Conservation (phyloP, 2,888 invertebrate genomes). For the Plagiodera versicolora region DNA sequence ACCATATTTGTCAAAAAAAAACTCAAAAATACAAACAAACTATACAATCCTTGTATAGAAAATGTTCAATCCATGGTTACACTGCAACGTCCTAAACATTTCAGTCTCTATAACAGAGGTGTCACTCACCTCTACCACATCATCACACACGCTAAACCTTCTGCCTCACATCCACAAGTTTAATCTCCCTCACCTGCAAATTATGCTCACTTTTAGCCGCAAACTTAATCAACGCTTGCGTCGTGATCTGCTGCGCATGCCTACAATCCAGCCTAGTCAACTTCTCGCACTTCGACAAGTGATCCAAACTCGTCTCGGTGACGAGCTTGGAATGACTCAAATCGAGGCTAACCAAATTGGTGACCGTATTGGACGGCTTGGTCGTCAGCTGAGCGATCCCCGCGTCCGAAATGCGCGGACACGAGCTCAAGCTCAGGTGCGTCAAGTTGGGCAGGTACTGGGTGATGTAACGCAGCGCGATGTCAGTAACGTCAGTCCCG, state of each 20-base stretch:
- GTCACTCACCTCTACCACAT: no score
- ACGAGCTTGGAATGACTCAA: conserved; percentile 80
- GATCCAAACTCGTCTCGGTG: conserved; percentile 81
- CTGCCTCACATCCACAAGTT: conserved; percentile 64
- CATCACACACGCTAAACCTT: conserved; percentile 14
- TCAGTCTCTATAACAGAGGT: background rate
- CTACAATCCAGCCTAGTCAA: conserved; percentile 74
- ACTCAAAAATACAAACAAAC: no score
- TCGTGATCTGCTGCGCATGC: conserved; percentile 78
- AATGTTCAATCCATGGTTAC: background rate
- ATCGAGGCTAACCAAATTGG: conserved; percentile 72
- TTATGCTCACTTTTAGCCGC: conserved; percentile 80
- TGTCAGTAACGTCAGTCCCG: conserved; percentile 88
- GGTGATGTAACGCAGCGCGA: conserved; percentile 75
- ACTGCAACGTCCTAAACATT: background rate
- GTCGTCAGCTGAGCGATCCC: conserved; percentile 86
- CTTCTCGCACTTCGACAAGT: conserved; percentile 74
- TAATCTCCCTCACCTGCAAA: conserved; percentile 77
- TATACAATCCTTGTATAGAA: no score
- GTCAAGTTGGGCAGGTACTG: conserved; percentile 76
- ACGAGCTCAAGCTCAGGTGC: conserved; percentile 81
- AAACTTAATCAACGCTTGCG: conserved; percentile 81
- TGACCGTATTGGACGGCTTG: conserved; percentile 69
- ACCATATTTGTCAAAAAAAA: no score
- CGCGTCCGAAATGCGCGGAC: conserved; percentile 85